phyloP scores from a whole-genome alignment of 2,113 vertebrate species.

The Sturnus vulgaris region DNA sequence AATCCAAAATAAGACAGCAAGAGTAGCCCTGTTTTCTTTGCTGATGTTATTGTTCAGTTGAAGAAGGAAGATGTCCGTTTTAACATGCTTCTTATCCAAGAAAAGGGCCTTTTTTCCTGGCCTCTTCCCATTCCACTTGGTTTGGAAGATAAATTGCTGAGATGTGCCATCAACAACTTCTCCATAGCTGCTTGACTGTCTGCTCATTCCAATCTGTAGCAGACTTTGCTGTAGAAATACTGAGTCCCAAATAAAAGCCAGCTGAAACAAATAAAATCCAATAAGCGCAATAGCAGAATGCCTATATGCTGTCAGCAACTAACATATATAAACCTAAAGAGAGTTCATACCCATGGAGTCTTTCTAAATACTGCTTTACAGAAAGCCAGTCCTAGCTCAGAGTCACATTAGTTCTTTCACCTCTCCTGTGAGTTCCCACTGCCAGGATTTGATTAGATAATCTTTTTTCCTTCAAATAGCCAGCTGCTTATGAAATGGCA shows the following conservation, averaged over 20 bases:
- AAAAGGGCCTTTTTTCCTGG: background rate
- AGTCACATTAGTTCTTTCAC: background rate
- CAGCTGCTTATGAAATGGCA: background rate
- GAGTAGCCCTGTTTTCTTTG: background rate
- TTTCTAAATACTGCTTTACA: background rate
- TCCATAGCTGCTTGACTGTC: background rate
- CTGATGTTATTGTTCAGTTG: background rate
- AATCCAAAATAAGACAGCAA: background rate
- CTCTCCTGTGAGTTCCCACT: background rate
- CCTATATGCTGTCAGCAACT: background rate
- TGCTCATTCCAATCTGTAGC: background rate
- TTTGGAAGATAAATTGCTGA: background rate
- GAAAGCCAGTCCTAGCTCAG: background rate
- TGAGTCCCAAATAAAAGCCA: background rate
- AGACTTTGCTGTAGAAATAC: background rate
- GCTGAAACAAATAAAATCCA: constrained; percentile 6
- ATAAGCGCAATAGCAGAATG: background rate
- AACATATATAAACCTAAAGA: background rate
- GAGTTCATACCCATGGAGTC: background rate
- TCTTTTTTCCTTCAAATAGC: background rate
- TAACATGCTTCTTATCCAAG: background rate
- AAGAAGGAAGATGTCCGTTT: background rate
- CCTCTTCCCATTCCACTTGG: background rate
- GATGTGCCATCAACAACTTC: background rate
- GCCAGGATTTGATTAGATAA: constrained; percentile 18